phyloP scores from a whole-genome alignment of 2,113 vertebrate genomes.

The Zosterops pallidus region DNA sequence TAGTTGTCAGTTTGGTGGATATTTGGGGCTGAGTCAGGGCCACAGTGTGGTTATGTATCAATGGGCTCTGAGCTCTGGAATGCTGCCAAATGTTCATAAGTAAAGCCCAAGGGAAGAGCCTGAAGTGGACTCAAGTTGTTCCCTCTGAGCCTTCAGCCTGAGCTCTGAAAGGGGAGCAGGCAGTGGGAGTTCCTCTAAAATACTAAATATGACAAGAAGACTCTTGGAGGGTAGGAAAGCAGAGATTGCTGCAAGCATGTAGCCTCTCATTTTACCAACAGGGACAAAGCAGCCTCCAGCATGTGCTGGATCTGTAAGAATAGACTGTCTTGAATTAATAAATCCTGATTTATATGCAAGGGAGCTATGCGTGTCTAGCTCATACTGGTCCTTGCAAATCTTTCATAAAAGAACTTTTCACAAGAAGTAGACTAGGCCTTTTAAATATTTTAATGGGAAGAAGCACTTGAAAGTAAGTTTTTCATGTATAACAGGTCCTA shows the following conservation, averaged over 20 bases:
- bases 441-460: neutral
- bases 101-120: neutral
- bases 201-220: neutral
- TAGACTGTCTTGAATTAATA: neutral
- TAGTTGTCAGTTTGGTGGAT: neutral
- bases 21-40: neutral
- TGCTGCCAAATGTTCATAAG: neutral
- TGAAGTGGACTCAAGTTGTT: neutral
- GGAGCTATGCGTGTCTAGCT: neutral
- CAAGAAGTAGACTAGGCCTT: neutral
- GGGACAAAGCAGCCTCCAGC: neutral
- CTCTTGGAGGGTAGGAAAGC: neutral
- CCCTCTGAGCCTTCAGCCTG: neutral
- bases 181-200: neutral
- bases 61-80: neutral
- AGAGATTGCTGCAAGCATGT: neutral
- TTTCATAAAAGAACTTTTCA: neutral
- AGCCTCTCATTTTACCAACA: neutral
- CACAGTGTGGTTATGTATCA: accelerated
- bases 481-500: neutral
- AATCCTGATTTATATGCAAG: neutral
- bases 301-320: neutral
- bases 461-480: neutral
- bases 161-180: neutral
- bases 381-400: neutral